A percentile compares a stretch with the other conserved stretches of the same genome.
Evolutionary conservation across 2,113 vertebrate genomes (phyloP).

Genomic region (Centropristis striata): DNA sequence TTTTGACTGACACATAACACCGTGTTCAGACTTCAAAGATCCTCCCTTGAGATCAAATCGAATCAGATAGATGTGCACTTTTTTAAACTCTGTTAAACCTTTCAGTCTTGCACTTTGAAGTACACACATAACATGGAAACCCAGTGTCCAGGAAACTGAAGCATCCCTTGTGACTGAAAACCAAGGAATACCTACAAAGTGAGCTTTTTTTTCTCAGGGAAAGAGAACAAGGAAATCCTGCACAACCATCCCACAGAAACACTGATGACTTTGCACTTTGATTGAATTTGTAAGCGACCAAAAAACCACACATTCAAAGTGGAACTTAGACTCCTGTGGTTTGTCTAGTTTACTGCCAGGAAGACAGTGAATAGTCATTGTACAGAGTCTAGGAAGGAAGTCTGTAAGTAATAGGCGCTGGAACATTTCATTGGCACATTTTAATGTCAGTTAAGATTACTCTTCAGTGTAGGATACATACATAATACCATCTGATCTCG

Average conservation of each 20-base stretch:
- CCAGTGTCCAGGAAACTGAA: slow-evolving; percentile 12
- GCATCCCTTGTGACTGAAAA: not conserved
- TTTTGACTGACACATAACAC: slow-evolving; percentile 18
- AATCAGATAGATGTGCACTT: slow-evolving; percentile 8
- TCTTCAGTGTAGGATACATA: not conserved
- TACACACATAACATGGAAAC: not conserved
- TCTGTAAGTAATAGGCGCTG: not conserved
- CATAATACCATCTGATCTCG: not conserved
- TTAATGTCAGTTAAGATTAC: not conserved
- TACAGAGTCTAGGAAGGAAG: not conserved
- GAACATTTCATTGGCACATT: not conserved
- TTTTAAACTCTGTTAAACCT: slow-evolving; percentile 14
- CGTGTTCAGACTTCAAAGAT: slow-evolving; percentile 20
- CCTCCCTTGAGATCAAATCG: not conserved
- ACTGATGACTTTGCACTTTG: slow-evolving; percentile 9
- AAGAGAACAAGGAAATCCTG: slow-evolving; percentile 29
- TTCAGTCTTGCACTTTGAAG: slow-evolving; percentile 18
- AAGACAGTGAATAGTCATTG: not conserved
- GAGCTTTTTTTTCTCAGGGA: not conserved
- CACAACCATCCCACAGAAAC: not conserved
- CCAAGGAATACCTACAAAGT: slow-evolving; percentile 1
- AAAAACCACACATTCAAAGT: not conserved
- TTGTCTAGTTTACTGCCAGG: not conserved
- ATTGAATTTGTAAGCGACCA: not conserved
- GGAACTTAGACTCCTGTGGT: not conserved